These are phyloP conservation scores for Sylvilagus bachmani DNA, from an alignment of 2,113 vertebrate species.

Conservation along the genomic window DNA sequence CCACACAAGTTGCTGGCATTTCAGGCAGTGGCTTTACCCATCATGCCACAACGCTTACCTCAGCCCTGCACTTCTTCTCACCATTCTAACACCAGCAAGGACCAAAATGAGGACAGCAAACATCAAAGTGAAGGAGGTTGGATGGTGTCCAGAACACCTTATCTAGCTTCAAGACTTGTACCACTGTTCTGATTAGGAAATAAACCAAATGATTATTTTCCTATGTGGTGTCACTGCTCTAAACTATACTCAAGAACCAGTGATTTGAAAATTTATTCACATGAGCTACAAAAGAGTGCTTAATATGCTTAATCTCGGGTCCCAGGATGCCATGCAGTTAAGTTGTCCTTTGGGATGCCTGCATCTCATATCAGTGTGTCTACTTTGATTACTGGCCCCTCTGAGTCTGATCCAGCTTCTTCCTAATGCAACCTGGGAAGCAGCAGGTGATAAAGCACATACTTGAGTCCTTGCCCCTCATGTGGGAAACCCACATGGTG, in stretches of 20 bases:
- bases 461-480: too few species aligned
- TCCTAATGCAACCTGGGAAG: too few species aligned
- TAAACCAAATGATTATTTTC: background rate
- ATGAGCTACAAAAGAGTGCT: background rate
- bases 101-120: background rate
- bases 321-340: too few species aligned
- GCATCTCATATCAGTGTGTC: too few species aligned
- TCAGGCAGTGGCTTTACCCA: too few species aligned
- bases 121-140: background rate
- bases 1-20: too few species aligned
- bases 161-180: background rate
- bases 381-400: too few species aligned
- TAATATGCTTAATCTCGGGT: background rate
- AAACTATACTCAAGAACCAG: background rate
- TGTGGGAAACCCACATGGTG: too few species aligned
- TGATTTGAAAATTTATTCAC: background rate
- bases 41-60: too few species aligned
- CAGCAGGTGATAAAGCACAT: too few species aligned
- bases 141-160: background rate
- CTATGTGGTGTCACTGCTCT: background rate
- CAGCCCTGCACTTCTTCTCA: background rate
- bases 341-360: too few species aligned
- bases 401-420: too few species aligned
- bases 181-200: background rate
- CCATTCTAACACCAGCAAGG: background rate